These are phyloP conservation scores for Apodemia zela DNA, from an alignment of 2,888 invertebrate genomes.

Conservation along the genomic window DNA sequence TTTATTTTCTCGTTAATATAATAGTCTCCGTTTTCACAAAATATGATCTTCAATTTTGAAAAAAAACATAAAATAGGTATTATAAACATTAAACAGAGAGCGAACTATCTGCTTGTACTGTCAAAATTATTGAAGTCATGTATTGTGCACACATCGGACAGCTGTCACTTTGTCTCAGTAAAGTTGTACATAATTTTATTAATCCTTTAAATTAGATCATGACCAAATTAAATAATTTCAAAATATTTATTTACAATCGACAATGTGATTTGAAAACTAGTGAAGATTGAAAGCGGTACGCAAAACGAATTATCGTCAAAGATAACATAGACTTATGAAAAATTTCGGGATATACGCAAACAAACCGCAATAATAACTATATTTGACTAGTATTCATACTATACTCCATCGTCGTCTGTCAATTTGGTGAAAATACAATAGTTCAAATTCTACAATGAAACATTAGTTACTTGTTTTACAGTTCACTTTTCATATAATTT, in stretches of 20 bases:
- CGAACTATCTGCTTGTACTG: too few relatives aligned
- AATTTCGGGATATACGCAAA: neutral
- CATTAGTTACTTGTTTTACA: neutral
- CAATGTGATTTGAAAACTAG: neutral
- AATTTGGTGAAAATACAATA: neutral
- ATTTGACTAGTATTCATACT: neutral
- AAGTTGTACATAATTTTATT: neutral
- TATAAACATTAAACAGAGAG: neutral
- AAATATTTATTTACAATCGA: neutral
- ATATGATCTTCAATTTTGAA: neutral
- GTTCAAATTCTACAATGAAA: neutral
- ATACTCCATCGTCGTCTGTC: neutral
- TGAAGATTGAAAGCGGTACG: neutral
- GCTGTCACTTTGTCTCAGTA: neutral
- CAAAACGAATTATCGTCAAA: neutral
- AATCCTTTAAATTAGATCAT: neutral
- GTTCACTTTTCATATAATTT: neutral
- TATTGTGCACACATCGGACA: neutral
- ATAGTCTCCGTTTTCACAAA: neutral
- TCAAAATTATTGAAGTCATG: neutral
- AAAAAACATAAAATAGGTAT: neutral
- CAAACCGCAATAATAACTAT: neutral
- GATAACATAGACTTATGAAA: too few relatives aligned
- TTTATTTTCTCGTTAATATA: neutral
- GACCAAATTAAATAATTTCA: neutral